Percentiles rank a stretch among this genome's conserved stretches.
These are phyloP conservation scores for Lomographa bimaculata DNA, from an alignment of 2,888 invertebrate genomes.

Conservation along the genomic window DNA sequence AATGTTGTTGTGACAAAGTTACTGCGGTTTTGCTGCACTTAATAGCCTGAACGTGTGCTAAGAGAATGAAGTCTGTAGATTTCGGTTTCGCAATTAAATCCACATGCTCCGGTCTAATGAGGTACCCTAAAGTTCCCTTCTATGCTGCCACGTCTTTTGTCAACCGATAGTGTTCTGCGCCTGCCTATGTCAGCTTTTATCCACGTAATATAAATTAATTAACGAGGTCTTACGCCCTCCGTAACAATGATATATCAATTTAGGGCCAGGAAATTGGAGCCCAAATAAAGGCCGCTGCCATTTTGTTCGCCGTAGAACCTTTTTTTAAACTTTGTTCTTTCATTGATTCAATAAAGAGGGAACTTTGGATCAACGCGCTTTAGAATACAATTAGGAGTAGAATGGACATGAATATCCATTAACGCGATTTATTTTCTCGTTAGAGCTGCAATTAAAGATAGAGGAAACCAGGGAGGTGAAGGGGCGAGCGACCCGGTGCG, in stretches of 20 bases:
- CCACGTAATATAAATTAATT: conserved; percentile 37
- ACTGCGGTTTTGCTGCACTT: conserved; percentile 13
- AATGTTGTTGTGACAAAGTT: too few species aligned
- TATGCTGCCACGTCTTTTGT: conserved; percentile 49
- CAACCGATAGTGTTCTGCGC: conserved; percentile 44
- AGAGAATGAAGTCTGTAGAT: conserved; percentile 33
- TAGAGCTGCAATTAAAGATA: conserved; percentile 4
- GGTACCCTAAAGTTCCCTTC: conserved; percentile 46
- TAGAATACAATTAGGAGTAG: conserved; percentile 25
- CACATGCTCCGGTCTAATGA: conserved; percentile 44
- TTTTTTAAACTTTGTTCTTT: conserved; percentile 27
- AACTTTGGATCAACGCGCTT: conserved; percentile 27
- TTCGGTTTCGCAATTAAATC: conserved; percentile 47
- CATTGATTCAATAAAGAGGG: conserved; percentile 28
- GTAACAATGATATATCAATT: conserved; percentile 36
- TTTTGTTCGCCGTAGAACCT: conserved; percentile 25
- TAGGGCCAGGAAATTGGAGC: conserved; percentile 30
- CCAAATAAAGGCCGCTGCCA: conserved; percentile 29
- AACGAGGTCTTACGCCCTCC: conserved; percentile 32
- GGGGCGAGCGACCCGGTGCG: too few species aligned
- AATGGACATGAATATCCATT: conserved; percentile 18
- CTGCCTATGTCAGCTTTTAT: conserved; percentile 23
- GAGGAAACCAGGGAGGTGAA: too few species aligned
- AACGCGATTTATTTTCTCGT: conserved; percentile 17
- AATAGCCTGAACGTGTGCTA: conserved; percentile 9